phyloP scores from a whole-genome alignment of 2,113 vertebrate genomes.

The Scophthalmus maximus region DNA sequence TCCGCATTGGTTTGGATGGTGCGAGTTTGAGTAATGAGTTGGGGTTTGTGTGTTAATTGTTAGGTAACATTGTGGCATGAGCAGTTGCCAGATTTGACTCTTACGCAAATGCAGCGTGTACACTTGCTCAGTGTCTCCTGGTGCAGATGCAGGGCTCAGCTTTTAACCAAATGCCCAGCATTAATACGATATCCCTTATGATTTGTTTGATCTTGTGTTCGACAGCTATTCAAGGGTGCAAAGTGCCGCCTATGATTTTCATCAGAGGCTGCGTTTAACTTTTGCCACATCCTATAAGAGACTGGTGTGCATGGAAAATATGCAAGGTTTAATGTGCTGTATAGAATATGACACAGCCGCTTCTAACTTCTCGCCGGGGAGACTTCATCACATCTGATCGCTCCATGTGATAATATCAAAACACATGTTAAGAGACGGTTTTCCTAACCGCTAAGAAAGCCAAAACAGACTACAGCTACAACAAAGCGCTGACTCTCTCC shows the following conservation, averaged over 20 bases:
- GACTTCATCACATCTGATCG: slow-evolving; percentile 36
- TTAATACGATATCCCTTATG: slow-evolving; percentile 52
- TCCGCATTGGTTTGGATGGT: slow-evolving; percentile 63
- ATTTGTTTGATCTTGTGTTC: slow-evolving; percentile 56
- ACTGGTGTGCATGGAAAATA: slow-evolving; percentile 47
- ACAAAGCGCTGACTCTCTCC: slow-evolving; percentile 63
- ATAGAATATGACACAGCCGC: slow-evolving; percentile 23
- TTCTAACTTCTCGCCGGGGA: background rate
- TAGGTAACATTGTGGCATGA: slow-evolving; percentile 65
- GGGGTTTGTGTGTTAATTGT: slow-evolving; percentile 63
- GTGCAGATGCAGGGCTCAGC: slow-evolving; percentile 46
- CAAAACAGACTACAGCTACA: slow-evolving; percentile 61
- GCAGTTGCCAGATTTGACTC: slow-evolving; percentile 55
- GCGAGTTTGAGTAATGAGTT: slow-evolving; percentile 57
- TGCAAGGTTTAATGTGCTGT: slow-evolving; percentile 5
- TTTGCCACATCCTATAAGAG: slow-evolving; percentile 38
- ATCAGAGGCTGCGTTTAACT: slow-evolving; percentile 37
- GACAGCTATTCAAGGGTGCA: slow-evolving; percentile 41
- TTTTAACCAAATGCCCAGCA: slow-evolving; percentile 60
- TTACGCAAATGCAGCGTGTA: slow-evolving; percentile 33
- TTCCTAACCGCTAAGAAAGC: slow-evolving; percentile 50
- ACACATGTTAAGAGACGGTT: slow-evolving; percentile 50
- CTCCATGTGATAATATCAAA: slow-evolving; percentile 47
- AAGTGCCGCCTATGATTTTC: slow-evolving; percentile 45
- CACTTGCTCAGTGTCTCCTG: slow-evolving; percentile 44